Percentiles rank a stretch among this genome's conserved stretches.
Conservation (phyloP, 2,888 invertebrate genomes). For the Hydrotaea cyrtoneurina region DNA sequence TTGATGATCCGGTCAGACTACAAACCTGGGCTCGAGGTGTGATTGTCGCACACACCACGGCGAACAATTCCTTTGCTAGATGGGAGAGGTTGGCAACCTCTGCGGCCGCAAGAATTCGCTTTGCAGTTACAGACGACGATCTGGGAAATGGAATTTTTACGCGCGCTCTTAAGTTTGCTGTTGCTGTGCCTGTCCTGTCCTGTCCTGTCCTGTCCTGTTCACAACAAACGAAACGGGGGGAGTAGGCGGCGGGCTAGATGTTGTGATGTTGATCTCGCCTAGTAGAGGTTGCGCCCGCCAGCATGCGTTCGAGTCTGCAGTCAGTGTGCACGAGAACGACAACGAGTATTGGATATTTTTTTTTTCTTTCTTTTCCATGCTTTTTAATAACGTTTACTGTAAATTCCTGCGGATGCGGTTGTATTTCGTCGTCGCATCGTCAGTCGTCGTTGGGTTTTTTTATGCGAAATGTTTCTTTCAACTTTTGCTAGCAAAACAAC, state of each 20-base stretch:
- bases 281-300: not conserved
- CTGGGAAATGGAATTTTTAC: conserved; percentile 67
- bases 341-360: not conserved
- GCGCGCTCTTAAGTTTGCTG: conserved; percentile 29
- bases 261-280: not conserved
- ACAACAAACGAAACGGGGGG: not conserved
- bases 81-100: no score
- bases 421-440: conserved; percentile 28
- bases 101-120: not conserved
- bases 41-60: no score
- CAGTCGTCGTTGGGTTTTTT: no score
- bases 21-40: no score
- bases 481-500: conserved; percentile 48
- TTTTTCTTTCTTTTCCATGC: not conserved
- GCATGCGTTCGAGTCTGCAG: not conserved
- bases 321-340: not conserved
- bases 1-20: no score
- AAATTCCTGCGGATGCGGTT: conserved; percentile 68
- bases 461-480: conserved; percentile 21
- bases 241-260: conserved; percentile 37
- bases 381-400: conserved; percentile 56
- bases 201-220: no score
- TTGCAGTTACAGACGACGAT: conserved; percentile 52
- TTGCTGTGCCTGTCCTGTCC: no score
- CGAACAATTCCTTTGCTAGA: no score